phyloP scores from a whole-genome alignment of 2,888 invertebrate species.

The Pemphredon lugubris region DNA sequence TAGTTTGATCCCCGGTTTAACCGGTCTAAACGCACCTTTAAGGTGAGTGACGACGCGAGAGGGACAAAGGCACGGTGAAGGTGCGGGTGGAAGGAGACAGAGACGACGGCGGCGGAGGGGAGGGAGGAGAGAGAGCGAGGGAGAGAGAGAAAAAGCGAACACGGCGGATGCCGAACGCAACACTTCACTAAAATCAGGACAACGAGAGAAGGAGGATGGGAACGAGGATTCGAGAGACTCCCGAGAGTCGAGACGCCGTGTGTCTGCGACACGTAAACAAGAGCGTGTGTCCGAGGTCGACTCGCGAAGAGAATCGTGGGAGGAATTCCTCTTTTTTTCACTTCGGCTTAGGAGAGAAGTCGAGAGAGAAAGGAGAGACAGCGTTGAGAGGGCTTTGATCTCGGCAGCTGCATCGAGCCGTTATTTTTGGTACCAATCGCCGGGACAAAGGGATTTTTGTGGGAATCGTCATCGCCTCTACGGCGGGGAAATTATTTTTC shows the following conservation, averaged over 20 bases:
- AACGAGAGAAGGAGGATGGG: constrained; percentile 61
- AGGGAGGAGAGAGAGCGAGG: constrained; percentile 19
- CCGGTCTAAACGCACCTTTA: constrained; percentile 52
- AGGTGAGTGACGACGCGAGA: constrained; percentile 40
- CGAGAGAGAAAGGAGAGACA: constrained; percentile 13
- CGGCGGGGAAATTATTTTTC: neutral
- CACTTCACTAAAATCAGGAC: constrained; percentile 67
- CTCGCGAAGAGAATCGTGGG: constrained; percentile 57
- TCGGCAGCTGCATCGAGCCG: constrained; percentile 34
- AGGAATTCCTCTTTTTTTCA: constrained; percentile 53
- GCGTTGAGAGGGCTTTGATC: constrained; percentile 45
- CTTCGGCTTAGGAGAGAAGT: constrained; percentile 14
- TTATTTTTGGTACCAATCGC: constrained; percentile 51
- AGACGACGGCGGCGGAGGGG: constrained; percentile 21
- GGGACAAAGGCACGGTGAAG: constrained; percentile 24
- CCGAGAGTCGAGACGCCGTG: constrained; percentile 28
- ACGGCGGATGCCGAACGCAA: constrained; percentile 62
- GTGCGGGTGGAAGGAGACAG: constrained; percentile 23
- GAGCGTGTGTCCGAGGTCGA: constrained; percentile 64
- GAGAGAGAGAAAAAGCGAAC: constrained; percentile 48
- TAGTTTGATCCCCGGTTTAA: too few species aligned
- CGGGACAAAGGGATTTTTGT: constrained; percentile 52
- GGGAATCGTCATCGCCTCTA: constrained; percentile 28
- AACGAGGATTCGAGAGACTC: constrained; percentile 59
- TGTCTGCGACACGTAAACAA: constrained; percentile 64